phyloP scores from a whole-genome alignment of 2,113 vertebrate genomes.

The Macquaria australasica region DNA sequence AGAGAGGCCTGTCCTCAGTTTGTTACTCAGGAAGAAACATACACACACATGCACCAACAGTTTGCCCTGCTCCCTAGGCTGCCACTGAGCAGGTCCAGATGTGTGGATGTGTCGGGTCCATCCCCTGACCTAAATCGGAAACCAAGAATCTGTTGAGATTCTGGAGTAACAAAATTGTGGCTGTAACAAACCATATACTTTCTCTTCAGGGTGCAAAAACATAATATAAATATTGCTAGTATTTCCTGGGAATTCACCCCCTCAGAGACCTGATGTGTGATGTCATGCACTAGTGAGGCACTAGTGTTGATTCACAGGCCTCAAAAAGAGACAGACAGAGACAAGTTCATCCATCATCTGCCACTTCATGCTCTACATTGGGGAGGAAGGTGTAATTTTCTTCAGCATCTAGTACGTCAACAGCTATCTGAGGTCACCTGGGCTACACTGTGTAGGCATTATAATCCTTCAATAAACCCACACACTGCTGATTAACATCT shows the following conservation, averaged over 20 bases:
- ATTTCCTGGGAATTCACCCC: slow-evolving; percentile 32
- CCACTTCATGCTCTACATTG: not conserved
- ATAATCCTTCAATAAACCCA: slow-evolving; percentile 29
- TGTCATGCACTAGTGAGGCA: not conserved
- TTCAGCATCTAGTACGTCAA: slow-evolving; percentile 13
- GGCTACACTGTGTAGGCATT: slow-evolving; percentile 12
- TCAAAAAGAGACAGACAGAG: slow-evolving; percentile 16
- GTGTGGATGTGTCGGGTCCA: slow-evolving; percentile 9
- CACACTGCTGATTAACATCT: not conserved
- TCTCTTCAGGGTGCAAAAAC: slow-evolving; percentile 15
- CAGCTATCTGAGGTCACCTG: slow-evolving; percentile 13
- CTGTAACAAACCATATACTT: slow-evolving; percentile 15
- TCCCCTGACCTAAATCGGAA: not conserved
- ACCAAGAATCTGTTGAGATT: slow-evolving; percentile 20
- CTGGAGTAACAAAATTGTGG: slow-evolving; percentile 31
- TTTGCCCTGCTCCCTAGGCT: slow-evolving; percentile 10
- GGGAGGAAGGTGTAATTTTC: slow-evolving; percentile 20
- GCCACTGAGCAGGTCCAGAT: slow-evolving; percentile 54
- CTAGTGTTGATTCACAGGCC: slow-evolving; percentile 26
- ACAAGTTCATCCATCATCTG: slow-evolving; percentile 40
- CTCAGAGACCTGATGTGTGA: not conserved
- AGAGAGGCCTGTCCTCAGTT: not conserved
- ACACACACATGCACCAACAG: not conserved
- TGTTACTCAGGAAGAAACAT: not conserved
- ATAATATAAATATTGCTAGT: slow-evolving; percentile 9